Base-by-base conservation (phyloP, 2,888 invertebrate genomes). In the Lissocephala sabroskyi region DNA sequence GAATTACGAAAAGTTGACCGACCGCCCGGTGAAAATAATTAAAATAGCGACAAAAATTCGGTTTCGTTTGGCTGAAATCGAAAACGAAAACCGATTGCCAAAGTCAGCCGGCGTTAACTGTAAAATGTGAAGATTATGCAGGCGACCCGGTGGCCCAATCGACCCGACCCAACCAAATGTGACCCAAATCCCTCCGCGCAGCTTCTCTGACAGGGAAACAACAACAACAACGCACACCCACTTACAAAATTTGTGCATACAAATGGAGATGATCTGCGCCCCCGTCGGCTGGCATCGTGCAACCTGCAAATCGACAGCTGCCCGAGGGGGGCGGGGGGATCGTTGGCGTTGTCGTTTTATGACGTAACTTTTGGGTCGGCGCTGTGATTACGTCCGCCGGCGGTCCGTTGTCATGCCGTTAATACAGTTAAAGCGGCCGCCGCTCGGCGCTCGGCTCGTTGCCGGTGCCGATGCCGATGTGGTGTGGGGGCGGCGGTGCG, bases 331-430 rank as follows among this genome's bases (percentile, higher is more conserved):
- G n/a, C n/a, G n/a, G n/a, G n/a, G n/a, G n/a, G 41, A 49, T 50
- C 41, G 50, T 41, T 37, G 52, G 56, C 42, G 49, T 40, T 4
- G 45, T 56, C 67, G 59, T 65, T 50, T 70, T 71, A 67, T 80
- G 79, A 79, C 79, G 79, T 80, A 79, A 79, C 77, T 59, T 67
- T 62, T 55, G 59, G 13, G 7, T 33, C 52, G 63, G 64, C 59
- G 71, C 70, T 74, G 71, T 74, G 70, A 70, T 66, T 71, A 62
- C 75, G 64, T 66, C 53, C 57, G 65, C 67, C 14, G 29, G 4
- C 10, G n/a, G 5, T 6, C 9, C 9, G 23, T 23, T 7, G 11
- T 41, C 14, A 30, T 37, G 45, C 61, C 67, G 65, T 75, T 75
- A 75, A 71, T 71, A 71, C 70, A 71, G 70, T 71, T 71, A 75